These are phyloP conservation scores for Deroplatys truncata DNA, from an alignment of 2,888 invertebrate genomes.

Conservation along the genomic window DNA sequence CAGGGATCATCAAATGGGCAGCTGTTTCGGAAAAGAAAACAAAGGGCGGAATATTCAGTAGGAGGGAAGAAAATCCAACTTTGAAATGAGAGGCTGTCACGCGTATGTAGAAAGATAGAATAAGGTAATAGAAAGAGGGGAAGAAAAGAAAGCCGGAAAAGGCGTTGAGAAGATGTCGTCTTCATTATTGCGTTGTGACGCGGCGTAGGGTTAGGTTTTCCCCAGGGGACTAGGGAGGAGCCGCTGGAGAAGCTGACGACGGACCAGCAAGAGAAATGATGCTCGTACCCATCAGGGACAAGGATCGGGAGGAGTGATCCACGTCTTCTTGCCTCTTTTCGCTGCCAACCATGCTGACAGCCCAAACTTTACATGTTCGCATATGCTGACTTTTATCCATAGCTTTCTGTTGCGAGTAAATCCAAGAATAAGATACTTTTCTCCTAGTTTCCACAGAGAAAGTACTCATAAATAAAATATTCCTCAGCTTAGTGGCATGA, in stretches of 20 bases:
- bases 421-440: too few species aligned
- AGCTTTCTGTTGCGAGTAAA: too few species aligned
- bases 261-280: constrained; percentile 11
- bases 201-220: neutral
- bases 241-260: neutral
- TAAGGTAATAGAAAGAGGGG: constrained; percentile 8
- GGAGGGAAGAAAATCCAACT: neutral
- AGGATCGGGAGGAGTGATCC: constrained; percentile 6
- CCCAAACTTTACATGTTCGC: neutral
- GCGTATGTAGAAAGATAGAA: neutral
- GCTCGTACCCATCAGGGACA: constrained; percentile 12
- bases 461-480: too few species aligned
- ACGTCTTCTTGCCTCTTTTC: constrained; percentile 3
- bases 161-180: constrained; percentile 13
- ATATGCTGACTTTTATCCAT: too few species aligned
- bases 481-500: too few species aligned
- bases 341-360: neutral
- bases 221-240: neutral
- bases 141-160: neutral
- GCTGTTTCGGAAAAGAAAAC: neutral
- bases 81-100: neutral
- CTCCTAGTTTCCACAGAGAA: too few species aligned
- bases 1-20: neutral
- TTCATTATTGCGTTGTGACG: constrained; percentile 15
- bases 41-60: neutral